Evolutionary conservation across 2,113 vertebrate species (phyloP).

Genomic region (Asarcornis scutulata): DNA sequence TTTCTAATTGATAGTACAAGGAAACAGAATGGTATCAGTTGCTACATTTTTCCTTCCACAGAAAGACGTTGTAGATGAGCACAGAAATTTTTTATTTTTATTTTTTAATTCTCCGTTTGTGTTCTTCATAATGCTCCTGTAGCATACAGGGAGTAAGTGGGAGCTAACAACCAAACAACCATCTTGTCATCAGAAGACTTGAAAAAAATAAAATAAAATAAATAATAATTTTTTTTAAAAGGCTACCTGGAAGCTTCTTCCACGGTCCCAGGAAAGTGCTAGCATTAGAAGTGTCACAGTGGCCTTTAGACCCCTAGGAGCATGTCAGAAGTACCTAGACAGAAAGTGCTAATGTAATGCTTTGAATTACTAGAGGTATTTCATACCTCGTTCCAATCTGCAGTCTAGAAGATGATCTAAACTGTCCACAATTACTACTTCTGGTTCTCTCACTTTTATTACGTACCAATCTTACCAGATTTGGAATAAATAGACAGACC

Average conservation of each 20-base stretch:
- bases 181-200: neutral
- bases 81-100: neutral
- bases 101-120: rapidly evolving
- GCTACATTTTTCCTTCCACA: neutral
- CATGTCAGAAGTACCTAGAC: neutral
- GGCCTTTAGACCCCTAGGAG: neutral
- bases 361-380: neutral
- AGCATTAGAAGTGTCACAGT: neutral
- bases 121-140: neutral
- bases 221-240: neutral
- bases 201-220: neutral
- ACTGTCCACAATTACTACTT: neutral
- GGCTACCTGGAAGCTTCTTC: neutral
- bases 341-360: neutral
- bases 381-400: neutral
- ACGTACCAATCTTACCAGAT: neutral
- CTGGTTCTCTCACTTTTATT: neutral
- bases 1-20: neutral
- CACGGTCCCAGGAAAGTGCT: neutral
- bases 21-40: rapidly evolving
- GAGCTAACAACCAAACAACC: neutral
- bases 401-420: neutral
- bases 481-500: neutral
- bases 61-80: neutral
- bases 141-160: neutral